phyloP scores from a whole-genome alignment of 2,797 vertebrate species.

The Gastrophryne carolinensis region DNA sequence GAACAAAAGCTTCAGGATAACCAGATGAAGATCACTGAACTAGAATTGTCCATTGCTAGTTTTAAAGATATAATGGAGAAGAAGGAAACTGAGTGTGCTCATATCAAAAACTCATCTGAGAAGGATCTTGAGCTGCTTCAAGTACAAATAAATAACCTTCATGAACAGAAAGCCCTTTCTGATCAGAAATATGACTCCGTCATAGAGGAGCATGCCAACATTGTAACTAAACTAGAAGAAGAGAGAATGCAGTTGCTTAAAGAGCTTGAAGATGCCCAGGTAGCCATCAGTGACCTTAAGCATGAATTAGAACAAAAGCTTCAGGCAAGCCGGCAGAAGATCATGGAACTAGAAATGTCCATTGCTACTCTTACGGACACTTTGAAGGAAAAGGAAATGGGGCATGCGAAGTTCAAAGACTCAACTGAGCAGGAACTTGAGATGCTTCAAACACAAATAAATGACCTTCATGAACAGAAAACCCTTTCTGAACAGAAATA shows the following conservation, averaged over 20 bases:
- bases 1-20: too few relatives aligned
- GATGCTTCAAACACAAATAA: constrained; percentile 69
- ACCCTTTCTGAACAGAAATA: constrained; percentile 56
- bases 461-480: constrained; percentile 62
- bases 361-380: too few relatives aligned
- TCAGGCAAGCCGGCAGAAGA: too few relatives aligned
- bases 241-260: constrained; percentile 63
- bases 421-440: constrained; percentile 61
- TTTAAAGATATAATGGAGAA: too few relatives aligned
- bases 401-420: constrained; percentile 60
- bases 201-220: constrained; percentile 59
- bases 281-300: constrained; percentile 56
- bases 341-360: too few relatives aligned
- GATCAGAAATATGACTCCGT: constrained; percentile 59
- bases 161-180: constrained; percentile 59
- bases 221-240: constrained; percentile 57
- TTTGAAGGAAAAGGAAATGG: too few relatives aligned
- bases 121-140: constrained; percentile 63
- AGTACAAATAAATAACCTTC: constrained; percentile 65
- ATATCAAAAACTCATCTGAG: constrained; percentile 62
- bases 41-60: too few relatives aligned
- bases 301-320: too few relatives aligned
- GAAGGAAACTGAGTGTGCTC: constrained; percentile 69
- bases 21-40: too few relatives aligned
- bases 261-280: constrained; percentile 64